Evolutionary conservation across 2,797 vertebrate species (phyloP), one percentile per base, ranked within the genome.

Genomic region (Onychomys leucogaster): DNA sequence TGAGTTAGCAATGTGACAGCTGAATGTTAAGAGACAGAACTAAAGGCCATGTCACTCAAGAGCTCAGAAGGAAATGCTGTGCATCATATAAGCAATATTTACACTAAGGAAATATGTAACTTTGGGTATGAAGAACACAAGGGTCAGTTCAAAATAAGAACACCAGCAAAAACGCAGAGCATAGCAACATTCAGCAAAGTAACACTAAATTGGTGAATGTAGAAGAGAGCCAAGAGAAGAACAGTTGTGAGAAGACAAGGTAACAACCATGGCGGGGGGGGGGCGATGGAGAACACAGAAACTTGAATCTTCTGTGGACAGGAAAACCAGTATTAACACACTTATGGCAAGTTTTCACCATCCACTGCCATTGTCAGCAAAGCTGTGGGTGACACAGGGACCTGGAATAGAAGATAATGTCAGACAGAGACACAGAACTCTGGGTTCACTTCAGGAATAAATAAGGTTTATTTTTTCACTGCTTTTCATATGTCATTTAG

Each of bases 1-100:
- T n/a, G 25, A 46, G 25, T 25, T 19, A 55, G 3, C 55, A 71
- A 5, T 63, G 17, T 41, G 55, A 49, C 43, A 37, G 7, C 23
- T 67, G 41, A 65, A 14, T 55, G 5, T 32, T 29, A 55, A 88
- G 49, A 76, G 0, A 0, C 17, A 2, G 0, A 69, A 43, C 5
- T 0, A 5, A 10, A 25, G 92, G 7, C 57, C 69, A 0, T 52
- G 21, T 6, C 4, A 25, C 1, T 43, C 27, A 65, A 34, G 55
- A 57, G 34, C 37, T 80, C 63, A 61, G 46, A 88, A 88, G 41
- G 5, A 43, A 84, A 84, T 34, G 63, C 2, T 61, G 11, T 80
- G 32, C 43, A 23, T 32, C 5, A 43, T 37, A 34, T 6, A 2
- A 32, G 9, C 34, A 90, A 63, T 76, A 90, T 57, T 95, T 84